phyloP scores from a whole-genome alignment of 2,113 vertebrate genomes.

The Grallaria varia region DNA sequence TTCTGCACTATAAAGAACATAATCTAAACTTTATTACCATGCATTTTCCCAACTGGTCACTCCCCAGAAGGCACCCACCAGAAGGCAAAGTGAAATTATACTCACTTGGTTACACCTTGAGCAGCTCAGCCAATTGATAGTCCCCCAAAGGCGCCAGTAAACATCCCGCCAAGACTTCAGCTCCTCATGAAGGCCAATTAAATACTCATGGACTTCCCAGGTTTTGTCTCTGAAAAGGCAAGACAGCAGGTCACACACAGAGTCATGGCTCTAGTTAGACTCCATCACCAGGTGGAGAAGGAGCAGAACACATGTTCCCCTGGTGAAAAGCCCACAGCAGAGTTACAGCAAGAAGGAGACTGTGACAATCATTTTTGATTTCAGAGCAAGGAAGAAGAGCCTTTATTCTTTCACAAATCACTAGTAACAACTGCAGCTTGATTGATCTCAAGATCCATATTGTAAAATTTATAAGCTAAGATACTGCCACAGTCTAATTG shows the following conservation, averaged over 20 bases:
- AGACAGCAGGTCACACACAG: background rate
- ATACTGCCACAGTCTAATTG: background rate
- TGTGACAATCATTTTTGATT: background rate
- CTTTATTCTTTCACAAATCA: background rate
- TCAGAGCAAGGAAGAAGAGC: background rate
- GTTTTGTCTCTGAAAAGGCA: slow-evolving; percentile 84
- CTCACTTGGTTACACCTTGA: slow-evolving; percentile 86
- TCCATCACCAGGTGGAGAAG: background rate
- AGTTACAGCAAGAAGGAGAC: background rate
- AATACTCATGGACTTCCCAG: slow-evolving; percentile 93
- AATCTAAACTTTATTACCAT: background rate
- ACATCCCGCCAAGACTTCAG: slow-evolving; percentile 94
- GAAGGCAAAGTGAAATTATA: background rate
- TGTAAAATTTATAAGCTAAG: background rate
- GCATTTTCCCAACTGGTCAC: background rate
- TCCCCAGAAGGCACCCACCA: background rate
- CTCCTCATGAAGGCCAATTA: slow-evolving; percentile 88
- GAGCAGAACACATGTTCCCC: background rate
- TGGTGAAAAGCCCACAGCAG: background rate
- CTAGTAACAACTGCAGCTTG: background rate
- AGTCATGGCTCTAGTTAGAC: background rate
- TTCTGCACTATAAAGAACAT: background rate
- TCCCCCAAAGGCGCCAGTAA: slow-evolving; percentile 97
- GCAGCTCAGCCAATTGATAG: slow-evolving; percentile 89
- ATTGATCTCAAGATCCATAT: background rate